Conservation (phyloP, 2,113 vertebrate genomes). For the Hiodon tergisus region DNA sequence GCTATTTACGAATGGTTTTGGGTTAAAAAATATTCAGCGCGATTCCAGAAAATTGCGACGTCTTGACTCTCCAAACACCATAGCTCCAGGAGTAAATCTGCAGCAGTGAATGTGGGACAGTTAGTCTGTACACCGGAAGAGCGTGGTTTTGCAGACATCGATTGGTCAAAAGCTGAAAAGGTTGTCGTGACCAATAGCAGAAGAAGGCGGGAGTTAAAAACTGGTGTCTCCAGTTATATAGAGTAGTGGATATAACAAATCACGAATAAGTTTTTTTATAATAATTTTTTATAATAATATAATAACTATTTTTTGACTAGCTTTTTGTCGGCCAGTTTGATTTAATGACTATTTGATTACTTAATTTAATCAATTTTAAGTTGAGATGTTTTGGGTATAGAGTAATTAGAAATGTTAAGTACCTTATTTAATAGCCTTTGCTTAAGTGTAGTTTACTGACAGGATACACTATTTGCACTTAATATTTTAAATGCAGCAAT, state of each 20-base stretch:
- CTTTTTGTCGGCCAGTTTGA: too few species aligned
- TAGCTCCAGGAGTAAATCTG: constrained; percentile 54
- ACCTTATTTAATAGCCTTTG: too few species aligned
- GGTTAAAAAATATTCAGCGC: constrained; percentile 17
- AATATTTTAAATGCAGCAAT: too few species aligned
- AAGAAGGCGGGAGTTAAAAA: constrained; percentile 29
- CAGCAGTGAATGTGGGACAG: constrained; percentile 36
- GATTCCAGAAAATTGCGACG: constrained; percentile 29
- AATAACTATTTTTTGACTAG: too few species aligned
- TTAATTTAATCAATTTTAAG: too few species aligned
- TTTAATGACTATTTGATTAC: too few species aligned
- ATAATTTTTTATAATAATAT: too few species aligned
- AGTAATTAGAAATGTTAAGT: too few species aligned
- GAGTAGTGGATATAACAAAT: neutral
- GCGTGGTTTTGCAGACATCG: constrained; percentile 34
- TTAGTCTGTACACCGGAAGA: constrained; percentile 49
- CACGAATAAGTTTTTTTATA: too few species aligned
- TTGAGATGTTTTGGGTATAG: too few species aligned
- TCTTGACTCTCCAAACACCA: constrained; percentile 50
- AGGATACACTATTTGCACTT: too few species aligned
- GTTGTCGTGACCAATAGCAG: constrained; percentile 47
- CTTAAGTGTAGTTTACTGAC: too few species aligned
- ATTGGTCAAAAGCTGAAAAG: constrained; percentile 54
- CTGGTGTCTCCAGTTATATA: constrained; percentile 23
- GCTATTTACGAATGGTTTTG: constrained; percentile 9